These are phyloP conservation scores for Mus caroli DNA, from an alignment of 2,797 vertebrate genomes.

Conservation along the genomic window DNA sequence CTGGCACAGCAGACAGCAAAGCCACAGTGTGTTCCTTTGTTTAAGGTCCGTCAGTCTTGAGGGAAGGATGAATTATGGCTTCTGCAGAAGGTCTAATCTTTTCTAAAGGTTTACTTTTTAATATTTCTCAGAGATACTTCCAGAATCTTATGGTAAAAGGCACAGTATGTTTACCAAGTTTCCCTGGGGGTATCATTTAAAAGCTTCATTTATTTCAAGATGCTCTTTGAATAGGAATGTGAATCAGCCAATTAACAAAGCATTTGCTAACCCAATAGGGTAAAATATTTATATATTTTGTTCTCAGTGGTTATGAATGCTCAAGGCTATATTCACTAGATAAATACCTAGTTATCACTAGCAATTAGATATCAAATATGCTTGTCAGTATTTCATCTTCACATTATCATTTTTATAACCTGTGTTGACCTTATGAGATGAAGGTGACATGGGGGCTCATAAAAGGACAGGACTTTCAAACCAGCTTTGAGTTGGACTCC, in stretches of 20 bases:
- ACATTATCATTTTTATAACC: background rate
- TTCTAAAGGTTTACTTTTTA: slow-evolving; percentile 66
- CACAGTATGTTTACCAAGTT: slow-evolving; percentile 53
- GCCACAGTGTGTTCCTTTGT: slow-evolving; percentile 29
- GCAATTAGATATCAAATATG: slow-evolving; percentile 57
- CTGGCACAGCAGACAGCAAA: background rate
- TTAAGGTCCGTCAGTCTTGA: slow-evolving; percentile 22
- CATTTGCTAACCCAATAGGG: slow-evolving; percentile 55
- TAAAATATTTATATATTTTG: slow-evolving; percentile 74
- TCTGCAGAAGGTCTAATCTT: slow-evolving; percentile 55
- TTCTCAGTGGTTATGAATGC: slow-evolving; percentile 54
- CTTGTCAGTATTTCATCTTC: background rate
- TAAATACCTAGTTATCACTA: slow-evolving; percentile 53
- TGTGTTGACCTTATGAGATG: slow-evolving; percentile 8
- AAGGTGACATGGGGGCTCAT: background rate
- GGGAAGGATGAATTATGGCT: slow-evolving; percentile 25
- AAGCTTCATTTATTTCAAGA: slow-evolving; percentile 73
- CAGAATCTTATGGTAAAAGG: slow-evolving; percentile 45
- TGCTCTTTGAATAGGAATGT: slow-evolving; percentile 77
- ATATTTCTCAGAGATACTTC: slow-evolving; percentile 72
- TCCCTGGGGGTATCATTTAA: slow-evolving; percentile 68
- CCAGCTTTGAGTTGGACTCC: background rate
- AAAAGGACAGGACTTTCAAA: slow-evolving; percentile 36
- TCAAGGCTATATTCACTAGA: slow-evolving; percentile 65
- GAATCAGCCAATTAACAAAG: slow-evolving; percentile 69